Evolutionary conservation across 2,888 invertebrate species (phyloP).

Genomic region (Macropis europaea): DNA sequence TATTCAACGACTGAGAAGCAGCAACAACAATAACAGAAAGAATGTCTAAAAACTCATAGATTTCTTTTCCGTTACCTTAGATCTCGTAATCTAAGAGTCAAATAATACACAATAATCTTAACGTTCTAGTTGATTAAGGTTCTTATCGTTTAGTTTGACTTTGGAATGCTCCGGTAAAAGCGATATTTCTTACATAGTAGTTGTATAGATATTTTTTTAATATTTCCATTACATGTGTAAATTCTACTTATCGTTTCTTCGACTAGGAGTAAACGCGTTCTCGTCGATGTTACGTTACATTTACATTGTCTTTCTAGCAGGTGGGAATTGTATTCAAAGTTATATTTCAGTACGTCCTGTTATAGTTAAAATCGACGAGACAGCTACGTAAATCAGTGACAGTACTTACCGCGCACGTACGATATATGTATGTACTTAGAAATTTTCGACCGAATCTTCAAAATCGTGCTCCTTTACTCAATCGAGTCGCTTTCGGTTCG

Average conservation of each 20-base stretch:
- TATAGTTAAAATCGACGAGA: background rate
- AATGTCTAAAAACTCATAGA: conserved; percentile 10
- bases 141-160: conserved; percentile 10
- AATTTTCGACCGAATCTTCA: conserved; percentile 1
- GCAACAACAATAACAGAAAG: background rate
- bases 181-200: conserved; percentile 7
- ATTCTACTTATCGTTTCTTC: conserved; percentile 1
- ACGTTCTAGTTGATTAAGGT: background rate
- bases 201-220: conserved; percentile 27
- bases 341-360: background rate
- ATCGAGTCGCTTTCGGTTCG: conserved; percentile 4
- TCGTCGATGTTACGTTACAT: background rate
- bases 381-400: background rate
- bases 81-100: background rate
- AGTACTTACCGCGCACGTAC: conserved; percentile 22
- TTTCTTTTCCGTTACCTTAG: conserved; percentile 14
- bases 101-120: conserved; percentile 19
- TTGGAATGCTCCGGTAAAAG: background rate
- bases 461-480: conserved; percentile 15
- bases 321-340: background rate
- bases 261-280: background rate
- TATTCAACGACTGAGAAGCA: conserved; percentile 23
- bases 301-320: background rate
- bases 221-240: conserved; percentile 18
- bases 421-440: conserved; percentile 26